Base-by-base conservation (phyloP, 2,797 vertebrate genomes). In the Galagoides demidoff region DNA sequence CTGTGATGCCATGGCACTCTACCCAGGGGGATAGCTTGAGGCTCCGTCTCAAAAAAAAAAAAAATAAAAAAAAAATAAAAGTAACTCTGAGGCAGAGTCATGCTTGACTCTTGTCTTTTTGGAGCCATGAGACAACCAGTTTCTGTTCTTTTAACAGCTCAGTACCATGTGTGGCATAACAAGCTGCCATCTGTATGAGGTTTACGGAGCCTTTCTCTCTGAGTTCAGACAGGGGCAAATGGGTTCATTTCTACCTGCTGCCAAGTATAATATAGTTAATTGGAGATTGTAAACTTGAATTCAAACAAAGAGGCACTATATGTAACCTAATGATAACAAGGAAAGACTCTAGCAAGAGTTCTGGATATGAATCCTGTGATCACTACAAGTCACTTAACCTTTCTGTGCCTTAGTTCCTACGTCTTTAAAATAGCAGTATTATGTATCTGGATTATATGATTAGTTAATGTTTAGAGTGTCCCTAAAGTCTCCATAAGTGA, bases 161-260 rank as follows among this genome's bases (percentile, higher is more conserved):
- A 70, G 59, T 85, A 78, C 63, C 8, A 66, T 37, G 77, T 16
- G 49, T 68, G 74, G 37, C 68, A 83, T 19, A 55, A 29, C 45
- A 59, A 43, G 29, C 59, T 81, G 39, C 71, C 92, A 76, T 8
- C 45, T 82, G 27, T 17, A 3, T 27, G 10, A 86, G n/a, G 20
- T 55, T 68, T 79, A 63, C 2, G 90, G 11, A 55, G 25, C 43
- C 52, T 92, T 87, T 81, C 16, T 73, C 29, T 81, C 23, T 74
- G 43, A 87, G 23, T 43, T 78, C 29, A 64, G 25, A 81, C 0
- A 7, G 57, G 66, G 70, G 57, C 63, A 90, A 22, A 77, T 86
- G 52, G 85, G 43, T 94, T 92, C 29, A 85, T 88, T 89, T 91
- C 49, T 19, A 85, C 37, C 43, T 85, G 70, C 29, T 68, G 59